These are phyloP conservation scores for Chanos chanos DNA, from an alignment of 2,797 vertebrate species.

Conservation along the genomic window DNA sequence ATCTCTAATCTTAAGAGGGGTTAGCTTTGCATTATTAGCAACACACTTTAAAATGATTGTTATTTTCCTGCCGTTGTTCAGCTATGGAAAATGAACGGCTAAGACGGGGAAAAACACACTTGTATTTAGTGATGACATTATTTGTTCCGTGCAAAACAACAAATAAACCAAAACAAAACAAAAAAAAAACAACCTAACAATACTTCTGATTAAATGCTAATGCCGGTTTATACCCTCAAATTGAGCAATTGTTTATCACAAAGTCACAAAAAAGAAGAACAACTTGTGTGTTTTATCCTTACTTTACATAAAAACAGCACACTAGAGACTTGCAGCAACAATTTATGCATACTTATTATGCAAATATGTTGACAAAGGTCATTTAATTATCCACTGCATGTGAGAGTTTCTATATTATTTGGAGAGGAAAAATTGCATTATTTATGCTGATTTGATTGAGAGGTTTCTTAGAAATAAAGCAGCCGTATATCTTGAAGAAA, in stretches of 20 bases:
- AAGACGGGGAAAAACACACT: neutral
- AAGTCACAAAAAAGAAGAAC: too few relatives aligned
- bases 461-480: neutral
- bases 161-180: too few relatives aligned
- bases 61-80: neutral
- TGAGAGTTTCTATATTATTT: slow-evolving; percentile 9
- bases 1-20: slow-evolving; percentile 36
- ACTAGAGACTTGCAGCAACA: neutral
- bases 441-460: neutral
- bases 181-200: too few relatives aligned
- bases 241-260: neutral
- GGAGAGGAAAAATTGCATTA: neutral
- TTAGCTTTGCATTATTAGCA: slow-evolving; percentile 19
- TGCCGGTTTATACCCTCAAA: slow-evolving; percentile 11
- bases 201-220: slow-evolving; percentile 12
- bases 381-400: too few relatives aligned
- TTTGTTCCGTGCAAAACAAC: neutral
- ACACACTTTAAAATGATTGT: slow-evolving; percentile 29
- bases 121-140: neutral
- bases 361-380: too few relatives aligned
- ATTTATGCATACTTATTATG: neutral
- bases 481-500: too few relatives aligned
- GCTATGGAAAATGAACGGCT: neutral
- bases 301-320: neutral
- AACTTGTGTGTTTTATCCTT: neutral